These are phyloP conservation scores for Athalia rosae DNA, from an alignment of 2,888 invertebrate genomes.

Conservation along the genomic window DNA sequence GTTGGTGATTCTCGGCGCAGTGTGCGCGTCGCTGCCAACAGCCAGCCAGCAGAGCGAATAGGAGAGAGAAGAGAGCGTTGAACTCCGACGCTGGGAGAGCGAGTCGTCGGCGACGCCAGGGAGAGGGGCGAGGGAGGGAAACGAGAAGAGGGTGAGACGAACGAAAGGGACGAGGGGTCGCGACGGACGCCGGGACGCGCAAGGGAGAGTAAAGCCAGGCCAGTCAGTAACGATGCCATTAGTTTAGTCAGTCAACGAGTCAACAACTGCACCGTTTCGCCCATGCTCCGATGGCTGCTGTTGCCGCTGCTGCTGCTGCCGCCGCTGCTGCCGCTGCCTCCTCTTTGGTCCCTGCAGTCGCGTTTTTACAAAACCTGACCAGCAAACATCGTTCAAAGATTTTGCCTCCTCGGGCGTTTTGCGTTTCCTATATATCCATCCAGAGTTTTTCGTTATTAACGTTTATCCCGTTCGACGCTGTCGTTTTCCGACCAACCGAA, in stretches of 20 bases:
- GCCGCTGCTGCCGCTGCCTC: background rate
- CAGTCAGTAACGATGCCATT: conserved; percentile 71
- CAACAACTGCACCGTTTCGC: conserved; percentile 67
- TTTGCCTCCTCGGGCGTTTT: too few relatives aligned
- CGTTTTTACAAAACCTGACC: conserved; percentile 32
- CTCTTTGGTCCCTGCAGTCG: conserved; percentile 9
- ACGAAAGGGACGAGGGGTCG: background rate
- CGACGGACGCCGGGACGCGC: conserved; percentile 53
- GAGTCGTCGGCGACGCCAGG: conserved; percentile 49
- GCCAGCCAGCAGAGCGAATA: conserved; percentile 7
- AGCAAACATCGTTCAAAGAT: background rate
- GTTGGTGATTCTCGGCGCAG: too few relatives aligned
- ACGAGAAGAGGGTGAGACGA: conserved; percentile 49
- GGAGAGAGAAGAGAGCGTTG: conserved; percentile 44
- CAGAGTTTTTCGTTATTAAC: background rate
- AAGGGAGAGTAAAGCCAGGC: conserved; percentile 64
- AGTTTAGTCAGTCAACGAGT: conserved; percentile 72
- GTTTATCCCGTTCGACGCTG: background rate
- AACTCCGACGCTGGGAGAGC: conserved; percentile 46
- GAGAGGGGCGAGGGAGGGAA: conserved; percentile 46
- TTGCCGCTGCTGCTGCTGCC: background rate
- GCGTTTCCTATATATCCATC: background rate
- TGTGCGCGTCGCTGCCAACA: background rate
- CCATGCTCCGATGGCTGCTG: conserved; percentile 48
- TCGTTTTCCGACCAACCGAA: background rate